Evolutionary conservation across 2,797 vertebrate genomes (phyloP), one percentile per base, ranked within the genome.

Genomic region (Spinus pinus): DNA sequence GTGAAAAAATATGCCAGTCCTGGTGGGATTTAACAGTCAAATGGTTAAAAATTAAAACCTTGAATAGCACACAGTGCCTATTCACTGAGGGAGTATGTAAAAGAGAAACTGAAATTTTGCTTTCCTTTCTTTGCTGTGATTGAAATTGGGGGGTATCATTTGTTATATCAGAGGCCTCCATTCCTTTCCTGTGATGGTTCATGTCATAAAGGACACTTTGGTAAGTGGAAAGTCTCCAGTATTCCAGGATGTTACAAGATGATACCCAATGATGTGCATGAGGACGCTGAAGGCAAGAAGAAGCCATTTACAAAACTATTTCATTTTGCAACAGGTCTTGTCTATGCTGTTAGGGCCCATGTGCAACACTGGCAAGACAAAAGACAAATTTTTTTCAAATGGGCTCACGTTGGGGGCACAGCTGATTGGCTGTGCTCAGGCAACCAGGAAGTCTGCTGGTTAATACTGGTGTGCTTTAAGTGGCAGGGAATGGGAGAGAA

Each of bases 181-280:
- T 35, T 51, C 50, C 10, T 65, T 79, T 56, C 21, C 37, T 90
- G 8, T 62, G 62, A 70, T 9, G 17, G 8, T 3, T 69, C 17
- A n/a, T 28, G 31, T 23, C 15, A 58, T 42, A 42, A 41, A 80
- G 33, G 77, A 12, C 11, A 28, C 24, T 72, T 85, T 19, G 11
- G 14, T 54, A 33, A 73, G 4, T 27, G 41, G 31, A 74, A 88
- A 53, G 8, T 58, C 23, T 64, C 28, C 14, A n/a, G 1, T 70
- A 41, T 42, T 80, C 31, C n/a, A 56, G 13, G 24, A 60, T 81
- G 21, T 37, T 30, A 16, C 18, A 79, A 44, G 50, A 31, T 8
- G 14, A 39, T 65, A 25, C 22, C 28, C n/a, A 46, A 67, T 62
- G 9, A 17, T 6, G 10, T 0, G 0, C 15, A 30, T 44, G 35